These are phyloP conservation scores for Diploscapter pachys DNA, from an alignment of 1,140 invertebrate species.

Conservation along the genomic window DNA sequence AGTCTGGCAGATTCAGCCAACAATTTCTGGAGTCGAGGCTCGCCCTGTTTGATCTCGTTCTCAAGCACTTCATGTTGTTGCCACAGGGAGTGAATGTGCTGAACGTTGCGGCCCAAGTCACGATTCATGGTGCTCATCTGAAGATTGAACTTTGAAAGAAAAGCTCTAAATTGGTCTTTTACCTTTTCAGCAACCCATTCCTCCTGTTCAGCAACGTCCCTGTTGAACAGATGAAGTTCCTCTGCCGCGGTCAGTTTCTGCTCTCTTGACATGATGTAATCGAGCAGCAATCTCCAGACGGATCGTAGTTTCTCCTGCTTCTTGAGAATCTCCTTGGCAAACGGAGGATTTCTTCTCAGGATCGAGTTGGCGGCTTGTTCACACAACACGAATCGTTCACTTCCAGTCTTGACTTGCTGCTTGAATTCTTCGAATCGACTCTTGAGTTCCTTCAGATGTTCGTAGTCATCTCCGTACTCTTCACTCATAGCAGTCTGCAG, in stretches of 20 bases:
- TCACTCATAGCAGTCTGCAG: conserved; percentile 82
- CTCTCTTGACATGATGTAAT: conserved; percentile 79
- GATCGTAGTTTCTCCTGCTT: conserved; percentile 82
- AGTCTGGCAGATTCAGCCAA: conserved; percentile 85
- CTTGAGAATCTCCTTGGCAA: conserved; percentile 79
- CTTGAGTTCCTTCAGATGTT: conserved; percentile 82
- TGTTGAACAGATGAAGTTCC: conserved; percentile 91
- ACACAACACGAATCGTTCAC: conserved; percentile 85
- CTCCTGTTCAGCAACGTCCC: conserved; percentile 86
- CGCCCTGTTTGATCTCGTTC: conserved; percentile 86
- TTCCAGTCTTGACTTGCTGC: conserved; percentile 81
- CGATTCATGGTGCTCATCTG: conserved; percentile 76
- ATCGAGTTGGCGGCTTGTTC: conserved; percentile 85
- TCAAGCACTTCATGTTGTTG: conserved; percentile 88
- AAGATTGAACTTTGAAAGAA: neutral
- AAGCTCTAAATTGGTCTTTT: conserved; percentile 61
- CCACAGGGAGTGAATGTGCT: conserved; percentile 75
- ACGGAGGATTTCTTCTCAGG: conserved; percentile 69
- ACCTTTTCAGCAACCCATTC: conserved; percentile 84
- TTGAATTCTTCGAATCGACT: conserved; percentile 94
- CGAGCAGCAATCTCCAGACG: conserved; percentile 80
- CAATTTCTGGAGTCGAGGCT: conserved; percentile 83
- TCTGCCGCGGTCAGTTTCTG: conserved; percentile 82
- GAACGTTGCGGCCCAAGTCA: conserved; percentile 79
- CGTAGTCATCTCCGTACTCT: conserved; percentile 94